A percentile compares a stretch with the other conserved stretches of the same genome.
Conservation (phyloP, 1,140 invertebrate species). For the Brachionus koreanus region DNA sequence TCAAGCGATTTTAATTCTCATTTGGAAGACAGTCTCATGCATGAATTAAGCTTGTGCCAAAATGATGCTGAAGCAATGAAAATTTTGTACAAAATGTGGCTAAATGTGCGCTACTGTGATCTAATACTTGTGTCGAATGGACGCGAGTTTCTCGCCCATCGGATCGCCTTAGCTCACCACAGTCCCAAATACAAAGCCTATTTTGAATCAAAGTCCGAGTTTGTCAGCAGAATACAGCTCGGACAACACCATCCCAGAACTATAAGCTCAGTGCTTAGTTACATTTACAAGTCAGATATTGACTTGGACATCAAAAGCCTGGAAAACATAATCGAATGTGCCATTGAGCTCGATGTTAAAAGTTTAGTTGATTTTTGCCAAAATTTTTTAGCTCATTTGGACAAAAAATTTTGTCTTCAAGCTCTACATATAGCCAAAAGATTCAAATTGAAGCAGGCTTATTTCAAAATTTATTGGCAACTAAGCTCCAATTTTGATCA, state of each 20-base stretch:
- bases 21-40: not conserved
- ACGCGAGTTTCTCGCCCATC: slow-evolving; percentile 22
- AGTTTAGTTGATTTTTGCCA: not conserved
- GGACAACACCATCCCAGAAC: not conserved
- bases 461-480: slow-evolving; percentile 21
- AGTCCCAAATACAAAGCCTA: not conserved
- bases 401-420: slow-evolving; percentile 1
- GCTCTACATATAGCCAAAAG: slow-evolving; percentile 1
- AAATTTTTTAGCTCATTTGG: not conserved
- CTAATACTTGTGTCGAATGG: slow-evolving; percentile 5
- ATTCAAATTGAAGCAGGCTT: not conserved
- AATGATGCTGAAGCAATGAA: slow-evolving; percentile 10
- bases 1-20: not conserved
- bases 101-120: not conserved
- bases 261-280: not conserved
- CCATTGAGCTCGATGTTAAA: not conserved
- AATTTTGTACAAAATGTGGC: not conserved
- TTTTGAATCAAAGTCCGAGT: slow-evolving; percentile 8
- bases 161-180: not conserved
- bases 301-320: not conserved
- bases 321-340: not conserved
- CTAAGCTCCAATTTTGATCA: slow-evolving; percentile 33
- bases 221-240: slow-evolving; percentile 17
- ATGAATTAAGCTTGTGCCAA: not conserved
- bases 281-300: not conserved